Evolutionary conservation across 2,888 invertebrate genomes (phyloP).

Genomic region (Tachina fera): DNA sequence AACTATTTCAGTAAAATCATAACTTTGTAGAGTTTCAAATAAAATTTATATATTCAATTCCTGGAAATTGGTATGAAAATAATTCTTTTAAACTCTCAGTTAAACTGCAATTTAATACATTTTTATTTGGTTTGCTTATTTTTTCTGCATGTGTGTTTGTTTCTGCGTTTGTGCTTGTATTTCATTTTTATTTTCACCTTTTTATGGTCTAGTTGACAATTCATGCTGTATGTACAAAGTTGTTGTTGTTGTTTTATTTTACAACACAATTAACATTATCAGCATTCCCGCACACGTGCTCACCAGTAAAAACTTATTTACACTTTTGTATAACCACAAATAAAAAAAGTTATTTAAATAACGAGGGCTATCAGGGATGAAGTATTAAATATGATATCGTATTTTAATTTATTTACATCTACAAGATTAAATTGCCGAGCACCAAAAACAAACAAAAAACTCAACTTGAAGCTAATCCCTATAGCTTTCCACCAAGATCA

Average conservation of each 20-base stretch:
- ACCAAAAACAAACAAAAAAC: background rate
- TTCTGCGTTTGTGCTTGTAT: background rate
- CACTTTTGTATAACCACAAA: background rate
- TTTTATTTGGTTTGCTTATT: background rate
- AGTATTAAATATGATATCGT: background rate
- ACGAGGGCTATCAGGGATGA: conserved; percentile 15
- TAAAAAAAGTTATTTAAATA: background rate
- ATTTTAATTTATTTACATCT: background rate
- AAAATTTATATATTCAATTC: too few species aligned
- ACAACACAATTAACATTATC: conserved; percentile 58
- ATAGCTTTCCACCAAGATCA: too few species aligned
- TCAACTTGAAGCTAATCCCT: too few species aligned
- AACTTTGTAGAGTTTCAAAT: too few species aligned
- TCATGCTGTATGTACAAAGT: conserved; percentile 8
- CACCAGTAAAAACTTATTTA: conserved; percentile 23
- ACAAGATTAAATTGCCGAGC: background rate
- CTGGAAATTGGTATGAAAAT: background rate
- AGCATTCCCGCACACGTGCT: conserved; percentile 29
- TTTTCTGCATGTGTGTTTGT: background rate
- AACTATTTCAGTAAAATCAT: too few species aligned
- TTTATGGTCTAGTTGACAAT: conserved; percentile 67
- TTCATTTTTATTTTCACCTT: conserved; percentile 19
- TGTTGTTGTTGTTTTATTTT: conserved; percentile 43
- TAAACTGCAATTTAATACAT: conserved; percentile 14
- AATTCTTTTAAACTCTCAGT: conserved; percentile 23